Evolutionary conservation across 2,113 vertebrate species (phyloP), one percentile per base, ranked within the genome.

Genomic region (Orycteropus afer): DNA sequence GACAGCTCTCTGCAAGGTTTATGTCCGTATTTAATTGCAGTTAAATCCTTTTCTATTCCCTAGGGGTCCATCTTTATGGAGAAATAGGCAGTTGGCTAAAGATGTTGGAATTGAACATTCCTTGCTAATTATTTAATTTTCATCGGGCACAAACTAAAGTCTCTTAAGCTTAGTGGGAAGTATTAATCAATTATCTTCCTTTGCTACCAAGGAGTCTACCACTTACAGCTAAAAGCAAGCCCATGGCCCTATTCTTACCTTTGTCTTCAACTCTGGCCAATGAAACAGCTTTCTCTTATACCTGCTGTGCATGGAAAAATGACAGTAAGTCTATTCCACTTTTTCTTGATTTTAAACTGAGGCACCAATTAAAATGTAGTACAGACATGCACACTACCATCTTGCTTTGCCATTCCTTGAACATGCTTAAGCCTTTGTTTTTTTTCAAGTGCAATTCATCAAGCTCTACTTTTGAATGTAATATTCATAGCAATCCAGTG

Each of bases 111-210:
- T 90, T 95, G 98, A 98, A 97, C 97, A 97, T 97, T 98, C 96
- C 96, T 97, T 97, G 97, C 97, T 98, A 98, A 98, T 98, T 97
- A 98, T 97, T 97, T 98, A 98, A 98, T 98, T 98, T 98, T 98
- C 88, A 67, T 97, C 91, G 98, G 97, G 98, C 98, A 98, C 95
- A 95, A 97, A 97, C 83, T 79, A 94, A 93, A 95, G 61, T 79
- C 93, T 97, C 97, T 97, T 97, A 98, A 97, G 94, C 98, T 98
- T 96, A 97, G 96, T 90, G 95, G 79, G 88, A 98, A 95, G 96
- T 96, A 10, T 97, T 98, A 98, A 97, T 97, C 97, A 98, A 96
- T 98, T 98, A 97, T 97, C 87, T 97, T 97, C 94, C 95, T 97
- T 98, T 97, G 95, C 93, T 40, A 95, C 84, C 71, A 49, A 90